phyloP scores from a whole-genome alignment of 2,113 vertebrate species.

The Podarcis muralis region DNA sequence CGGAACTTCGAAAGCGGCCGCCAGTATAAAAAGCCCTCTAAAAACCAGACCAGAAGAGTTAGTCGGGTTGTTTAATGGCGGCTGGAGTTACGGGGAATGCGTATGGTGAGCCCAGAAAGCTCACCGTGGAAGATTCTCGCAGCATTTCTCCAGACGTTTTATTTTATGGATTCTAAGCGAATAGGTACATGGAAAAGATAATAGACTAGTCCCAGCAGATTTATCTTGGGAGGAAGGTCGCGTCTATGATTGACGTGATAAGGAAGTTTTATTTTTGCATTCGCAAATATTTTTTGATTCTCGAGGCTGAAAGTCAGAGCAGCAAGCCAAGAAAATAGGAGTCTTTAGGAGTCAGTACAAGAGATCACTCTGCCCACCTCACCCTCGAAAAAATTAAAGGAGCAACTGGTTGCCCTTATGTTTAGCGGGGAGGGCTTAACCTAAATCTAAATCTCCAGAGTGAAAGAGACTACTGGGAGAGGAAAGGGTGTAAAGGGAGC shows the following conservation, averaged over 20 bases:
- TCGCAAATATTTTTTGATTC: not conserved
- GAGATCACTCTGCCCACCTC: not conserved
- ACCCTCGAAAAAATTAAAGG: not conserved
- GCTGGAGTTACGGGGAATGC: not conserved
- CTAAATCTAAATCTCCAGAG: not conserved
- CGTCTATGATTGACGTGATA: not conserved
- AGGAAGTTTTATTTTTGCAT: not conserved
- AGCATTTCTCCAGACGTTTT: not conserved
- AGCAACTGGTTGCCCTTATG: not conserved
- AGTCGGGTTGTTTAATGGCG: not conserved
- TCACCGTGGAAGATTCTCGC: not conserved
- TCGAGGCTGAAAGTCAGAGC: not conserved
- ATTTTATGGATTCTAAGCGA: not conserved
- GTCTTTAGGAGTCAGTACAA: not conserved
- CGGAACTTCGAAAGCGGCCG: not conserved
- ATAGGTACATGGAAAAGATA: not conserved
- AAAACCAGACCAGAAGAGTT: too few species aligned
- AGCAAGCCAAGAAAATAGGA: not conserved
- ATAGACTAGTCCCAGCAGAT: not conserved
- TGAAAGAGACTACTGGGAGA: not conserved
- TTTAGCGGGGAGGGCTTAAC: not conserved
- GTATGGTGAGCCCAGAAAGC: not conserved
- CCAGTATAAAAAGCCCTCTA: not conserved
- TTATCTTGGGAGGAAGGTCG: not conserved
- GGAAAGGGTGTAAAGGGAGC: not conserved